Conservation (phyloP, 2,113 vertebrate genomes). For the Labeo rohita region DNA sequence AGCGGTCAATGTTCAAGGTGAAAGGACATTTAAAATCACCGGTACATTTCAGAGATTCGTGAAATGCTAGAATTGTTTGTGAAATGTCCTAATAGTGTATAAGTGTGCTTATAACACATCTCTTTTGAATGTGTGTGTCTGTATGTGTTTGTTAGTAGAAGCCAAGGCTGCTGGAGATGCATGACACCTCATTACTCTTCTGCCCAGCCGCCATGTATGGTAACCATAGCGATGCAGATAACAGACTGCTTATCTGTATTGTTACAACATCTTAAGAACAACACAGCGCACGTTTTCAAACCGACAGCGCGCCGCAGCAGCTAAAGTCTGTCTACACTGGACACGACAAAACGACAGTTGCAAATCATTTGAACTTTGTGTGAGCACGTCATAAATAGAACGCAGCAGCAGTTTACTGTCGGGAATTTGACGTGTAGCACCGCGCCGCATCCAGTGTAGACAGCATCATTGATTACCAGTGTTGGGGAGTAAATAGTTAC, state of each 20-base stretch:
- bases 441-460: no score
- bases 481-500: no score
- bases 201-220: slow-evolving; percentile 1
- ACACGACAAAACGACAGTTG: no score
- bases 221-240: slow-evolving; percentile 19
- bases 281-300: neutral
- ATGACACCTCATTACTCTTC: slow-evolving; percentile 47
- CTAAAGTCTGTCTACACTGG: no score
- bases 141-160: neutral
- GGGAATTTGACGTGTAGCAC: no score
- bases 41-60: neutral
- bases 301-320: no score
- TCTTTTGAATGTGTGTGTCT: neutral
- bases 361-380: no score
- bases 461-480: no score
- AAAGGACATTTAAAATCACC: neutral
- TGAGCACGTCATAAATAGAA: no score
- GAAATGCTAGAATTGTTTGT: neutral
- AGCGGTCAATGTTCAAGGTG: slow-evolving; percentile 14
- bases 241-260: slow-evolving; percentile 27
- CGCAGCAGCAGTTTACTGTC: no score
- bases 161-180: neutral
- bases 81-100: neutral
- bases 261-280: slow-evolving; percentile 12
- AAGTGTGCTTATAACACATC: neutral